phyloP scores from a whole-genome alignment of 2,888 invertebrate species.

The Lamellibrachia satsuma region DNA sequence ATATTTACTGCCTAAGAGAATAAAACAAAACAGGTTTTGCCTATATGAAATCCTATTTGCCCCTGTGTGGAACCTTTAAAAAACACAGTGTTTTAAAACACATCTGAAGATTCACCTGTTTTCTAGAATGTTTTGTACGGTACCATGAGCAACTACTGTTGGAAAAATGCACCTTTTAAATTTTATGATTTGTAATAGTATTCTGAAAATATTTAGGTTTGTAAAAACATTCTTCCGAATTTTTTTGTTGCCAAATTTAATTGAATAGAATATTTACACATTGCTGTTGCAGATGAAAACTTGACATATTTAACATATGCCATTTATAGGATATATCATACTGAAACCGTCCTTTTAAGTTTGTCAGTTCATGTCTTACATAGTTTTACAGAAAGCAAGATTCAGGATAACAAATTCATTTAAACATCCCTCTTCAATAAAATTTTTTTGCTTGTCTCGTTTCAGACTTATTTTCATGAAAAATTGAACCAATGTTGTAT shows the following conservation, averaged over 20 bases:
- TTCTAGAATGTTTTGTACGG: too few relatives aligned
- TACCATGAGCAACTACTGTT: too few relatives aligned
- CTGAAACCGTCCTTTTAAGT: background rate
- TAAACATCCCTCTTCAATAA: background rate
- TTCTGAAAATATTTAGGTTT: background rate
- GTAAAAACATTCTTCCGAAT: background rate
- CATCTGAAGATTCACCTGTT: too few relatives aligned
- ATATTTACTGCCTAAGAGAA: too few relatives aligned
- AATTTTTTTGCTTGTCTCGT: too few relatives aligned
- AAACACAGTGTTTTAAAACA: too few relatives aligned
- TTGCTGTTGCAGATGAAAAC: background rate
- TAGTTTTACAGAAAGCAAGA: background rate
- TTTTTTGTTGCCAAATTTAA: background rate
- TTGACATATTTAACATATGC: background rate
- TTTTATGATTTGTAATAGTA: background rate
- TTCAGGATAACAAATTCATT: background rate
- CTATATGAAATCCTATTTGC: too few relatives aligned
- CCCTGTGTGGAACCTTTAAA: too few relatives aligned
- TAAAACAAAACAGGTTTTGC: too few relatives aligned
- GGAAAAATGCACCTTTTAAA: too few relatives aligned
- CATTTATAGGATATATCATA: background rate
- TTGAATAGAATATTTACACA: background rate
- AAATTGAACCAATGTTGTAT: too few relatives aligned
- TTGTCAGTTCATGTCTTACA: background rate
- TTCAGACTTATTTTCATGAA: too few relatives aligned